A percentile compares a stretch with the other conserved stretches of the same genome.
Evolutionary conservation across 2,113 vertebrate species (phyloP).

Genomic region (Heliornis fulica): DNA sequence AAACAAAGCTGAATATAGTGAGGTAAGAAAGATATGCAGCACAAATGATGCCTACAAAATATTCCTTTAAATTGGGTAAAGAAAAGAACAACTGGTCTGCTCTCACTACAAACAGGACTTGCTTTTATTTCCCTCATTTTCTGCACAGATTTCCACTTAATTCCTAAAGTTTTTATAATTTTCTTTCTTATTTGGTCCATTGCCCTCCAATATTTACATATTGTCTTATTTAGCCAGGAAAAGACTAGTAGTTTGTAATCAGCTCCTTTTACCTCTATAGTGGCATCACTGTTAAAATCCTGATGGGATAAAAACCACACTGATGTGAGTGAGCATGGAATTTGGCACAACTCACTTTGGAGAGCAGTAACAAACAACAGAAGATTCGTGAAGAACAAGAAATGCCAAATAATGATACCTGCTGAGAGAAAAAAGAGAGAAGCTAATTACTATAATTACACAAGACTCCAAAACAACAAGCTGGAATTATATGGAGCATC

Average conservation of each 20-base stretch:
- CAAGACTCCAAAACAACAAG: neutral
- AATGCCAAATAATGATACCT: neutral
- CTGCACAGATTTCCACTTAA: neutral
- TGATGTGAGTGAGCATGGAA: neutral
- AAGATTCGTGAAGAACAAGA: neutral
- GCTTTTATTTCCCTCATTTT: neutral
- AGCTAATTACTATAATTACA: neutral
- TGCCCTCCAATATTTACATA: neutral
- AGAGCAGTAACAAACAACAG: neutral
- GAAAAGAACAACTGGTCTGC: neutral
- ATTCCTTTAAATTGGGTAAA: neutral
- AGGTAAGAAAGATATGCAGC: neutral
- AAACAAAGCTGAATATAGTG: conserved; percentile 30
- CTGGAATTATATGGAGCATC: neutral
- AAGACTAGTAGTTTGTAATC: neutral
- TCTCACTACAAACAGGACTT: neutral
- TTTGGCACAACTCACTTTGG: neutral
- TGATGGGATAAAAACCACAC: neutral
- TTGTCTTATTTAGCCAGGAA: neutral
- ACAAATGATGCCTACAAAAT: neutral
- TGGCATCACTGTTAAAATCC: neutral
- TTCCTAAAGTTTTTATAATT: neutral
- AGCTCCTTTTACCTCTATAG: neutral
- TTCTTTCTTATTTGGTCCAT: neutral
- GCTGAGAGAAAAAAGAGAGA: neutral